phyloP scores from a whole-genome alignment of 2,113 vertebrate genomes.

The Bufo bufo region DNA sequence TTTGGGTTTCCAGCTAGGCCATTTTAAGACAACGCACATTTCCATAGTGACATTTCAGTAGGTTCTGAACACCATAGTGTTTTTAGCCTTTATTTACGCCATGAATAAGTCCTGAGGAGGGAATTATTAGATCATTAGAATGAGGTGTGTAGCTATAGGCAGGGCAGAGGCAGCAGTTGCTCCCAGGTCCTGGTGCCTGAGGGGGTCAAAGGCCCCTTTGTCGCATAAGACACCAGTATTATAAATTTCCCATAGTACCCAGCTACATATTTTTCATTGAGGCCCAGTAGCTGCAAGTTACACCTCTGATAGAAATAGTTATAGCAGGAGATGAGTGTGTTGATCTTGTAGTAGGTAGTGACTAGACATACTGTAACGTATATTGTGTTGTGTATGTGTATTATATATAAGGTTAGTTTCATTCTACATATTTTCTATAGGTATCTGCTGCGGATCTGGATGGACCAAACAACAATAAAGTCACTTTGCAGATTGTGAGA shows the following conservation, averaged over 20 bases:
- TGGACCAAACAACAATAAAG: constrained; percentile 83
- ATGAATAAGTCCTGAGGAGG: background rate
- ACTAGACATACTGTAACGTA: background rate
- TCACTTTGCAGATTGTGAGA: constrained; percentile 85
- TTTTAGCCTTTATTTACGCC: background rate
- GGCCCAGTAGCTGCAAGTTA: background rate
- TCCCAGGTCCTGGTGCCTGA: background rate
- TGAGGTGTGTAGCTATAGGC: background rate
- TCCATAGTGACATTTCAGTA: background rate
- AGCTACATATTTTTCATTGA: background rate
- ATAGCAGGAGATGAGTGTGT: background rate
- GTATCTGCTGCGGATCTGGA: constrained; percentile 87
- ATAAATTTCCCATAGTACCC: background rate
- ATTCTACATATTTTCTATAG: constrained; percentile 66
- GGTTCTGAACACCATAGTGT: background rate
- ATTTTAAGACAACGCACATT: background rate
- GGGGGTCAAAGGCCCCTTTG: background rate
- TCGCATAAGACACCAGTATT: background rate
- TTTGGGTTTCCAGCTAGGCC: background rate
- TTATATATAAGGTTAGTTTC: background rate
- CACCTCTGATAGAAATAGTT: background rate
- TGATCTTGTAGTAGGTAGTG: background rate
- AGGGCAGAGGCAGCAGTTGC: background rate
- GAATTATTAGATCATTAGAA: background rate
- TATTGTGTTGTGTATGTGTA: background rate